Conservation (phyloP, 2,113 vertebrate species). For the Bucco capensis region DNA sequence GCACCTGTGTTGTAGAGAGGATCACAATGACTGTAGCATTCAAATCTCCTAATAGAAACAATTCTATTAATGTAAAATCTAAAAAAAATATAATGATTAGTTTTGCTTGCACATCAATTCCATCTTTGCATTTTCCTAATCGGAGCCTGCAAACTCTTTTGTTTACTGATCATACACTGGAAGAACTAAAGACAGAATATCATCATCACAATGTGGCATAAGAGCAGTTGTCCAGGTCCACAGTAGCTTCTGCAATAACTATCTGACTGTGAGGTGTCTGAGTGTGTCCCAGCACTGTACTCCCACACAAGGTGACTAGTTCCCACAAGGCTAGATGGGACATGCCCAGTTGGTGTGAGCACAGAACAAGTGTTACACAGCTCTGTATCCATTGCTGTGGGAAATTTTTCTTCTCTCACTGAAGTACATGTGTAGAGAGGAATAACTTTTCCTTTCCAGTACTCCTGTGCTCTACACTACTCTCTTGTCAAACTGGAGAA, state of each 20-base stretch:
- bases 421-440: not conserved
- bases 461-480: not conserved
- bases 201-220: not conserved
- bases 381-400: not conserved
- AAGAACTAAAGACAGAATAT: not conserved
- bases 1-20: not conserved
- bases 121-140: not conserved
- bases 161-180: not conserved
- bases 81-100: not conserved
- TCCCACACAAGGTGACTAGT: accelerated
- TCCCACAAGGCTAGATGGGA: not conserved
- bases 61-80: not conserved
- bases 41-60: not conserved
- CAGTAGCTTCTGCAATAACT: not conserved
- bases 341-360: not conserved
- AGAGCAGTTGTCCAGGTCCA: not conserved
- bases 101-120: not conserved
- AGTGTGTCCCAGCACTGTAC: accelerated
- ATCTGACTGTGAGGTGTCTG: not conserved
- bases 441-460: not conserved
- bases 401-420: not conserved
- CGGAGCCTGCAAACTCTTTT: not conserved
- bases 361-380: not conserved
- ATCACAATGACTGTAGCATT: not conserved
- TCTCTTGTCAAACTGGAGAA: not conserved